Evolutionary conservation across 53 echinoderm and acorn worm species (phyloP).

Genomic region (Stichopus horrens): DNA sequence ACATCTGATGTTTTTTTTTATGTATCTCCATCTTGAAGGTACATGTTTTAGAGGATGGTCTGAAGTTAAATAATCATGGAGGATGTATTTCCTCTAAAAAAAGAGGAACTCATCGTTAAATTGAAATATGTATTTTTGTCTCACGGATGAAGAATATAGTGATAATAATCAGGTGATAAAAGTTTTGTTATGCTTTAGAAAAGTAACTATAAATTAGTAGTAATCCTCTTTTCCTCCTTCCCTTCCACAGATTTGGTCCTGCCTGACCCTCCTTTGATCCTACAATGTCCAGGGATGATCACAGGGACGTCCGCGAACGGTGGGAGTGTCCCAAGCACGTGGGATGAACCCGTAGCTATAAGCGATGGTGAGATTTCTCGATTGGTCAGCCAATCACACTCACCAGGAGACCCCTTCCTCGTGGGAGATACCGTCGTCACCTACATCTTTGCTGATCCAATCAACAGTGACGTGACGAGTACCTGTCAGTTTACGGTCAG

Average conservation of each 20-base stretch:
- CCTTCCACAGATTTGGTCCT: neutral
- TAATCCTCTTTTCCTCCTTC: too few relatives aligned
- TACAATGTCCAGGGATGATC: slow-evolving; percentile 47
- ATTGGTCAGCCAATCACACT: slow-evolving; percentile 47
- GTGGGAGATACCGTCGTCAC: slow-evolving; percentile 53
- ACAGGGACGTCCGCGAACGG: neutral
- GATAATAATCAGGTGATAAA: too few relatives aligned
- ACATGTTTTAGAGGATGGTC: too few relatives aligned
- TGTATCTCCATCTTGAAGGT: too few relatives aligned
- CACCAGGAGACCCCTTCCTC: slow-evolving; percentile 40
- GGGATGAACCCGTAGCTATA: slow-evolving; percentile 53
- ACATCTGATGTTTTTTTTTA: too few relatives aligned
- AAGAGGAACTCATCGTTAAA: too few relatives aligned
- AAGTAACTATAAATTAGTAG: too few relatives aligned
- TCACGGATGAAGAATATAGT: too few relatives aligned
- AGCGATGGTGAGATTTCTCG: slow-evolving; percentile 16
- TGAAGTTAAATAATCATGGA: too few relatives aligned
- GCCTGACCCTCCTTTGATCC: slow-evolving; percentile 55
- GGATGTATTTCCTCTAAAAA: too few relatives aligned
- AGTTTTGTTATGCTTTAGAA: too few relatives aligned
- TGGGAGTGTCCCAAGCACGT: slow-evolving; percentile 17
- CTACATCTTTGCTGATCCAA: slow-evolving; percentile 54
- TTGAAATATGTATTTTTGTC: too few relatives aligned
- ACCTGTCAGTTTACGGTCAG: slow-evolving; percentile 37
- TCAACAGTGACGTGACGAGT: slow-evolving; percentile 50